Conservation (phyloP, 2,797 vertebrate genomes). For the Tadarida brasiliensis region DNA sequence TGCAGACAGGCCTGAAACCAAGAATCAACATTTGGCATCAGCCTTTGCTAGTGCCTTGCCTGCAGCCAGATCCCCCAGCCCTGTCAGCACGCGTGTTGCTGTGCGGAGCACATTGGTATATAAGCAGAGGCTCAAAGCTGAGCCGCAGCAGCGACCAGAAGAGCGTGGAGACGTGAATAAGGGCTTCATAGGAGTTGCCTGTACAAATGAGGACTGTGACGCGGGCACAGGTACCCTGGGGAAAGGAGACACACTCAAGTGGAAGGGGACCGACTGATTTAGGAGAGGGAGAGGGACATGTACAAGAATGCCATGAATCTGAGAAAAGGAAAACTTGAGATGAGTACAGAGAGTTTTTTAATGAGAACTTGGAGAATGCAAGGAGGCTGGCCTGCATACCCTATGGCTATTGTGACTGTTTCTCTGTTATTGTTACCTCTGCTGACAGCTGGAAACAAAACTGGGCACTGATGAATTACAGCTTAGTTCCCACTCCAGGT, state of each 20-base stretch:
- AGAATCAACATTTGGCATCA: background rate
- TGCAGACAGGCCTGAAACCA: background rate
- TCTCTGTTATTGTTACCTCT: background rate
- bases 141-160: background rate
- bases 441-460: background rate
- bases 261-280: background rate
- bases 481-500: background rate
- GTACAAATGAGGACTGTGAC: background rate
- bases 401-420: background rate
- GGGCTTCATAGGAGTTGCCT: background rate
- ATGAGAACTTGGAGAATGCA: background rate
- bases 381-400: background rate
- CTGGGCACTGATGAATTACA: background rate
- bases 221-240: background rate
- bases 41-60: background rate
- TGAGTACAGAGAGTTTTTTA: background rate
- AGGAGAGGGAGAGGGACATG: background rate
- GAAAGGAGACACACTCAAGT: background rate
- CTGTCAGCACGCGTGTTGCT: background rate
- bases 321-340: background rate
- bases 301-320: background rate
- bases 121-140: conserved; percentile 55
- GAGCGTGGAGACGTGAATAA: background rate
- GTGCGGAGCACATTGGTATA: background rate
- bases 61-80: background rate